These are phyloP conservation scores for Pocillopora meandrina DNA, from an alignment of 92 coral and sea anemone species.

Conservation along the genomic window DNA sequence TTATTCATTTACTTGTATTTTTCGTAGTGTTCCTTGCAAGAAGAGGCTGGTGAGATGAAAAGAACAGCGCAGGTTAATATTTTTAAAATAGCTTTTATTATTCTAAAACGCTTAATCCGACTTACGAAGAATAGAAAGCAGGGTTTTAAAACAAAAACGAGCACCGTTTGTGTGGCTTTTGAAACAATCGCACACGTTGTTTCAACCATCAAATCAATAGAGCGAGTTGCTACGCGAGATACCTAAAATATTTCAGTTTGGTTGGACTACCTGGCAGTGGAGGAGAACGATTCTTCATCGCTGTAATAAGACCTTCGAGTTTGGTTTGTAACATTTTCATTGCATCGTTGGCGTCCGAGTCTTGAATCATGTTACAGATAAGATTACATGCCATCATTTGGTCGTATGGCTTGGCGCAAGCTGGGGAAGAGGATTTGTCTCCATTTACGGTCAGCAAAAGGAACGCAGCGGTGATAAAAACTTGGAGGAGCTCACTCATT, in stretches of 20 bases:
- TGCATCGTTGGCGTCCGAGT: constrained; percentile 5
- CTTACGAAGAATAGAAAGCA: background rate
- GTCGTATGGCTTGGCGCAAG: constrained; percentile 23
- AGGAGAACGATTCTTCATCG: background rate
- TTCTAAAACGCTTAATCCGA: too few relatives aligned
- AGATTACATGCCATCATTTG: background rate
- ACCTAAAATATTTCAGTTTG: background rate
- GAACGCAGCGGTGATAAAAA: background rate
- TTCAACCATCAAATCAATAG: background rate
- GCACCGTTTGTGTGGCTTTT: too few relatives aligned
- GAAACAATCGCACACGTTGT: too few relatives aligned
- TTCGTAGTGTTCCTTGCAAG: background rate
- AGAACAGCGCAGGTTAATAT: too few relatives aligned
- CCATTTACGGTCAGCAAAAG: background rate
- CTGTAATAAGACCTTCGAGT: constrained; percentile 5
- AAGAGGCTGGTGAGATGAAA: background rate
- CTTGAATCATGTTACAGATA: constrained; percentile 12
- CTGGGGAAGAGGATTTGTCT: background rate
- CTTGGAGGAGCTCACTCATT: background rate
- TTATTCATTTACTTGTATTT: background rate
- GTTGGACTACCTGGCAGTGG: background rate
- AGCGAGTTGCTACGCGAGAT: too few relatives aligned
- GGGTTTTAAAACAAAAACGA: too few relatives aligned
- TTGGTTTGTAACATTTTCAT: constrained; percentile 14
- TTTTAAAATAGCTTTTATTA: too few relatives aligned